phyloP scores from a whole-genome alignment of 2,888 invertebrate species.

The Drosophila kuntzei region DNA sequence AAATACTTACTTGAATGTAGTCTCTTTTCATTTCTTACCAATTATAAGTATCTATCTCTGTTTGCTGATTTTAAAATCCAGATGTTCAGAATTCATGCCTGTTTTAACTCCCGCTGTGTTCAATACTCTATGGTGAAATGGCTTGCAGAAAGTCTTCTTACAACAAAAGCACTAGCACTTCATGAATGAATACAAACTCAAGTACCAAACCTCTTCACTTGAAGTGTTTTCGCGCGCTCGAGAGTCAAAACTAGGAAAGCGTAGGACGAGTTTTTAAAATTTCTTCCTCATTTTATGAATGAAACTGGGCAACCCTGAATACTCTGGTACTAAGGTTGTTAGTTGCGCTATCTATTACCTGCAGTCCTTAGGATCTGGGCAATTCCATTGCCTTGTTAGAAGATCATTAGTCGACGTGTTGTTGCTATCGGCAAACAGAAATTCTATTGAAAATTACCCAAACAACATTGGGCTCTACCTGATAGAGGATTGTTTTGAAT shows the following conservation, averaged over 20 bases:
- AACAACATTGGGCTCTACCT: conserved; percentile 55
- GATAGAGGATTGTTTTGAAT: conserved; percentile 27
- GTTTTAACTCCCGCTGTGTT: conserved; percentile 35
- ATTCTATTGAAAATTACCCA: conserved; percentile 66
- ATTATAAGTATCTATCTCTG: neutral
- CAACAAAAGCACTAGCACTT: conserved; percentile 63
- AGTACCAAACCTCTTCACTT: conserved; percentile 75
- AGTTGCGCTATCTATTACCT: conserved; percentile 36
- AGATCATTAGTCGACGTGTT: conserved; percentile 81
- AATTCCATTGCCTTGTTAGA: conserved; percentile 83
- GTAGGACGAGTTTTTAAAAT: conserved; percentile 7
- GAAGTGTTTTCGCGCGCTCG: conserved; percentile 67
- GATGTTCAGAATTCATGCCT: conserved; percentile 25
- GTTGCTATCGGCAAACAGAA: conserved; percentile 47
- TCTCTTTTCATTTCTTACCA: neutral
- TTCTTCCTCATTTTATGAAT: conserved; percentile 67
- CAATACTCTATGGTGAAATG: conserved; percentile 24
- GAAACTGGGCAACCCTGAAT: conserved; percentile 31
- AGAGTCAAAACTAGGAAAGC: conserved; percentile 8
- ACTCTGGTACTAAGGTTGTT: conserved; percentile 10
- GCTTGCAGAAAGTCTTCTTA: conserved; percentile 14
- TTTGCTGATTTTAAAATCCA: conserved; percentile 9
- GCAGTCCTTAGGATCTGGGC: conserved; percentile 56
- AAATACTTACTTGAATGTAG: neutral
- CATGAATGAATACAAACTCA: conserved; percentile 75